A percentile compares a stretch with the other conserved stretches of the same genome.
Evolutionary conservation across 2,797 vertebrate species (phyloP).

Genomic region (Ara ararauna): DNA sequence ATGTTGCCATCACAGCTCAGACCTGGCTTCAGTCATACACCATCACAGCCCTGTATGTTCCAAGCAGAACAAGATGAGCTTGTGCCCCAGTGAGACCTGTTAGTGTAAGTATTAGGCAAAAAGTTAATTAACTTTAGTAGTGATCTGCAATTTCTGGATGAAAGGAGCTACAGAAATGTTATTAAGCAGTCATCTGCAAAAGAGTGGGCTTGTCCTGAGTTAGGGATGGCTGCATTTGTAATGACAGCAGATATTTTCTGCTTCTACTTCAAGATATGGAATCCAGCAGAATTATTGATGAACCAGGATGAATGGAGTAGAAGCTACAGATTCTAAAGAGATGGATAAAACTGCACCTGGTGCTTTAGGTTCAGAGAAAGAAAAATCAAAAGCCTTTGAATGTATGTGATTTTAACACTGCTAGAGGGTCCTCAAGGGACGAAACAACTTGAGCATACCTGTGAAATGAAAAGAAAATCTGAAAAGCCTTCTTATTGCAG

Average conservation of each 20-base stretch:
- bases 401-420: background rate
- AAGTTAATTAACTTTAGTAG: background rate
- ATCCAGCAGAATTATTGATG: background rate
- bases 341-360: background rate
- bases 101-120: background rate
- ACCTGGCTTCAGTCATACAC: background rate
- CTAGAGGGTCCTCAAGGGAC: background rate
- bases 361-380: background rate
- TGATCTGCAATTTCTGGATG: background rate
- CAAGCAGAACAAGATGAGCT: background rate
- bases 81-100: background rate
- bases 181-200: background rate
- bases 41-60: rapidly evolving
- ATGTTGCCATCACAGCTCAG: background rate
- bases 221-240: background rate
- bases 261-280: background rate
- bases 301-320: background rate
- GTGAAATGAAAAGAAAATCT: background rate
- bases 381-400: background rate
- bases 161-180: background rate
- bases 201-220: background rate
- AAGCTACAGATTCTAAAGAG: background rate
- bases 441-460: background rate
- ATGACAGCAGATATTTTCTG: background rate
- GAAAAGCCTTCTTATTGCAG: background rate